Evolutionary conservation across 2,797 vertebrate species (phyloP).

Genomic region (Cossypha heuglini): DNA sequence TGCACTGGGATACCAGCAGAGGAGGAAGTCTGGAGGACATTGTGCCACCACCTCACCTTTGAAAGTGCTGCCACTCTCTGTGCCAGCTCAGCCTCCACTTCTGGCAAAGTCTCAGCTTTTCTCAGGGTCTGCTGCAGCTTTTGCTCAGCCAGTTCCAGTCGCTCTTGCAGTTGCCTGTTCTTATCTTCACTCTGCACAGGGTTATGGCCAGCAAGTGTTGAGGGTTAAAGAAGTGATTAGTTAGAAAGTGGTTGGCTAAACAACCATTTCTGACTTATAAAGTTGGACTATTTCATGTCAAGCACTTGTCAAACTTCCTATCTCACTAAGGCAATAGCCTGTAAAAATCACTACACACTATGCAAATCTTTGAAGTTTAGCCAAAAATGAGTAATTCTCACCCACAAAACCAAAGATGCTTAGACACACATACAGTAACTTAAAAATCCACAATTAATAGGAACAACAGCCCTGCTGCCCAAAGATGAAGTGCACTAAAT

Average conservation of each 20-base stretch:
- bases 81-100: constrained; percentile 94
- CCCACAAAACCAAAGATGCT: neutral
- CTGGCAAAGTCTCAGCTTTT: constrained; percentile 92
- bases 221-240: neutral
- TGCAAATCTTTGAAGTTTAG: neutral
- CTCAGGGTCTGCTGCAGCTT: constrained; percentile 95
- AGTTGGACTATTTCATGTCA: neutral
- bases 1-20: neutral
- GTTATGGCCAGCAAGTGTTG: neutral
- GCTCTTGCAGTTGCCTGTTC: constrained; percentile 91
- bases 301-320: neutral
- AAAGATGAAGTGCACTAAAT: neutral
- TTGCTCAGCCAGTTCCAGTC: constrained; percentile 93
- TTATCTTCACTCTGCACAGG: constrained; percentile 87
- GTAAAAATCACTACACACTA: neutral
- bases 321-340: neutral
- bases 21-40: neutral
- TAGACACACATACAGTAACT: neutral
- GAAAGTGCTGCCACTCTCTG: constrained; percentile 93
- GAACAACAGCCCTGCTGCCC: neutral
- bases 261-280: neutral
- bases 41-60: constrained; percentile 77
- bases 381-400: neutral
- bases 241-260: neutral
- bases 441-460: neutral